These are phyloP conservation scores for Chaunax sp. DNA, from an alignment of 2,797 vertebrate species.

Conservation along the genomic window DNA sequence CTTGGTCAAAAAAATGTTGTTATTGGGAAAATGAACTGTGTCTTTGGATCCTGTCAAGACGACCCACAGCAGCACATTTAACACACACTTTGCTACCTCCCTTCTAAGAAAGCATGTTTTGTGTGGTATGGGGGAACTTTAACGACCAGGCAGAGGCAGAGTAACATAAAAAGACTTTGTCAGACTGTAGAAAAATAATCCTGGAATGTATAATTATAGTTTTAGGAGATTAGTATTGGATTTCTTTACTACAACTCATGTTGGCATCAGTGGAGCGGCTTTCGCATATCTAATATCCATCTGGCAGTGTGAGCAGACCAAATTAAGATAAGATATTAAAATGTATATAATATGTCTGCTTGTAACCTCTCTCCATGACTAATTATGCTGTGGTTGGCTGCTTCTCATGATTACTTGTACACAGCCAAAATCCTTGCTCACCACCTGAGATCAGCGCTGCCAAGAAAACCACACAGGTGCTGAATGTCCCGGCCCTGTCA, in stretches of 20 bases:
- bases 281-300: constrained; percentile 10
- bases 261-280: neutral
- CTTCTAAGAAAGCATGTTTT: neutral
- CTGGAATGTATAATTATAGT: too few species aligned
- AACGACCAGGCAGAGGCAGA: too few species aligned
- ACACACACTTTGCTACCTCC: neutral
- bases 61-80: neutral
- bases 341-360: constrained; percentile 1
- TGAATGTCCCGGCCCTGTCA: constrained; percentile 16
- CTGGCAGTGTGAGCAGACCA: constrained; percentile 17
- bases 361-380: constrained; percentile 22
- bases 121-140: too few species aligned
- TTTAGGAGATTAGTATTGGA: too few species aligned
- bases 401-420: constrained; percentile 6
- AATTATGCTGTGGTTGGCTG: constrained; percentile 44
- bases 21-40: neutral
- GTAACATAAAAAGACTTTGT: too few species aligned
- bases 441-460: neutral
- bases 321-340: constrained; percentile 10
- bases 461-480: constrained; percentile 47
- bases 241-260: neutral
- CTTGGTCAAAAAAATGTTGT: too few species aligned
- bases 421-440: constrained; percentile 12
- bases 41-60: neutral
- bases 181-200: too few species aligned